A percentile compares a stretch with the other conserved stretches of the same genome.
Conservation (phyloP, 2,888 invertebrate genomes). For the Ellobium chinense region DNA sequence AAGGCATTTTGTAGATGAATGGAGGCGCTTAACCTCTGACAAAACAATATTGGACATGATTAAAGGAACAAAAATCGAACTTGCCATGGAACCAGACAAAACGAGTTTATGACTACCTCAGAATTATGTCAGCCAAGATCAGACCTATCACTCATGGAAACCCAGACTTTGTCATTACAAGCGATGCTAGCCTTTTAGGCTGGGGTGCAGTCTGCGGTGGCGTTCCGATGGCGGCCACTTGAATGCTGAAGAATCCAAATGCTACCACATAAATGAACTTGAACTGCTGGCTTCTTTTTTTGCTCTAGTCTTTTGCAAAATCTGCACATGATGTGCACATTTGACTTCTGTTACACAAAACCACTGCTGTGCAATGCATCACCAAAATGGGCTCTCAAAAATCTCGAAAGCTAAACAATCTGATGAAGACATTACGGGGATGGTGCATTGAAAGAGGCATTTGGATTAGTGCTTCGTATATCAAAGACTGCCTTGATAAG, state of each 20-base stretch:
- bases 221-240: conserved; percentile 16
- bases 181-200: conserved; percentile 23
- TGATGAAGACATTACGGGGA: conserved; percentile 4
- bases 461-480: background rate
- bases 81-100: no score
- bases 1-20: no score
- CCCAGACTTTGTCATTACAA: conserved; percentile 9
- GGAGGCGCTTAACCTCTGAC: no score
- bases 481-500: conserved; percentile 21
- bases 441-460: conserved; percentile 18
- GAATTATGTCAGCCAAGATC: no score
- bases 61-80: no score
- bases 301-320: conserved; percentile 34
- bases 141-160: background rate
- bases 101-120: no score
- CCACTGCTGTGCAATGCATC: conserved; percentile 30
- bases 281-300: conserved; percentile 42
- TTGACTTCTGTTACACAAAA: no score
- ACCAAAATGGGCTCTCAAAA: conserved; percentile 37
- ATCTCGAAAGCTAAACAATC: background rate
- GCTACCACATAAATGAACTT: conserved; percentile 34
- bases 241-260: background rate
- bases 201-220: conserved; percentile 42
- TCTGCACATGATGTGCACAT: background rate
- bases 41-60: no score